phyloP scores from a whole-genome alignment of 2,888 invertebrate species.

The Heliconius ismenius region DNA sequence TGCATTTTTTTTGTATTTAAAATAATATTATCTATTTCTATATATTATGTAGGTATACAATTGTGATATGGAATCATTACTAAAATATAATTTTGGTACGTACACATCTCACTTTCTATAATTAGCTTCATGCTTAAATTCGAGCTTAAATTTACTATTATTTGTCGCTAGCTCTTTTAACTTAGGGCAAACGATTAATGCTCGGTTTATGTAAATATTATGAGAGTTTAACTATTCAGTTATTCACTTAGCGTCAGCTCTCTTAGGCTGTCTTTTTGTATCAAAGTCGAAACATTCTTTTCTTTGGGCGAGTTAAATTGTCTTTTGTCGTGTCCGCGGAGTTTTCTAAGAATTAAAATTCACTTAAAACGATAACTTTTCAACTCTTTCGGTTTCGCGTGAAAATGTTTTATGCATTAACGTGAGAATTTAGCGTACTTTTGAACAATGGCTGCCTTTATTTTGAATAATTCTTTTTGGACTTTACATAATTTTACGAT shows the following conservation, averaged over 20 bases:
- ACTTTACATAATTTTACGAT: neutral
- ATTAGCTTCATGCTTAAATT: too few relatives aligned
- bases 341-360: slow-evolving; percentile 53
- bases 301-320: slow-evolving; percentile 49
- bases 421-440: slow-evolving; percentile 2
- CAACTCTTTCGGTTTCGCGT: slow-evolving; percentile 25
- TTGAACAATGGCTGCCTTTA: slow-evolving; percentile 12
- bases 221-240: slow-evolving; percentile 81
- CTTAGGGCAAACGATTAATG: slow-evolving; percentile 67
- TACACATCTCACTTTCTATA: too few relatives aligned
- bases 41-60: too few relatives aligned
- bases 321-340: slow-evolving; percentile 47
- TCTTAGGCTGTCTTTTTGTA: slow-evolving; percentile 71
- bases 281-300: slow-evolving; percentile 61
- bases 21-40: too few relatives aligned
- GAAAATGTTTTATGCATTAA: slow-evolving; percentile 27
- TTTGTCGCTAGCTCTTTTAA: slow-evolving; percentile 51
- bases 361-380: slow-evolving; percentile 62
- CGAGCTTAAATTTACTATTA: neutral
- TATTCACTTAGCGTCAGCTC: slow-evolving; percentile 77
- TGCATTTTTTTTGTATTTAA: too few relatives aligned
- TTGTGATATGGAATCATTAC: too few relatives aligned
- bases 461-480: neutral
- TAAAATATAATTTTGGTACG: too few relatives aligned
- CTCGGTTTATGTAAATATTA: slow-evolving; percentile 79